Evolutionary conservation across 2,888 invertebrate species (phyloP).

Genomic region (Trachelus tabidus): DNA sequence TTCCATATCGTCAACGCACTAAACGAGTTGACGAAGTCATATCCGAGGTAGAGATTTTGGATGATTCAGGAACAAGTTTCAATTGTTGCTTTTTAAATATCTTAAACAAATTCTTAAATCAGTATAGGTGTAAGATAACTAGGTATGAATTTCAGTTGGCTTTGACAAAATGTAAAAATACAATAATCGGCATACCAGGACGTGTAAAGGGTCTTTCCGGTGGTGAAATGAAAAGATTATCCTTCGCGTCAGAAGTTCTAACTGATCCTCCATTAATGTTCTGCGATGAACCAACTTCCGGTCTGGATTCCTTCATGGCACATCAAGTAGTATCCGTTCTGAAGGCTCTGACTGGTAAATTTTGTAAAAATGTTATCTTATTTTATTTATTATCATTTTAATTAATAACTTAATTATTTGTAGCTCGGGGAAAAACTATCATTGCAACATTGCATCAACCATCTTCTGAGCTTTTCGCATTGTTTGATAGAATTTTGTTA

Average conservation of each 20-base stretch:
- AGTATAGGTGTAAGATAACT: neutral
- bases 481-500: constrained; percentile 89
- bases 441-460: constrained; percentile 96
- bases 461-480: constrained; percentile 88
- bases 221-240: constrained; percentile 93
- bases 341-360: constrained; percentile 72
- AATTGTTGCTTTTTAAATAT: neutral
- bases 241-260: constrained; percentile 96
- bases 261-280: constrained; percentile 96
- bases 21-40: constrained; percentile 88
- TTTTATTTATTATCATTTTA: neutral
- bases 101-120: neutral
- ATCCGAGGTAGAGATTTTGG: constrained; percentile 71
- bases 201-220: constrained; percentile 93
- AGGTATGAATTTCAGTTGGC: constrained; percentile 73
- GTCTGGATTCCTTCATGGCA: constrained; percentile 97
- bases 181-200: constrained; percentile 89
- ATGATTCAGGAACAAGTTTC: neutral
- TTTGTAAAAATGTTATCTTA: neutral
- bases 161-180: constrained; percentile 89
- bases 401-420: constrained; percentile 11
- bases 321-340: constrained; percentile 82
- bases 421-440: constrained; percentile 85
- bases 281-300: constrained; percentile 97
- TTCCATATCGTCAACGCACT: constrained; percentile 80